Evolutionary conservation across 2,888 invertebrate genomes (phyloP), one percentile per base, ranked within the genome.

Genomic region (Isoperla grammatica): DNA sequence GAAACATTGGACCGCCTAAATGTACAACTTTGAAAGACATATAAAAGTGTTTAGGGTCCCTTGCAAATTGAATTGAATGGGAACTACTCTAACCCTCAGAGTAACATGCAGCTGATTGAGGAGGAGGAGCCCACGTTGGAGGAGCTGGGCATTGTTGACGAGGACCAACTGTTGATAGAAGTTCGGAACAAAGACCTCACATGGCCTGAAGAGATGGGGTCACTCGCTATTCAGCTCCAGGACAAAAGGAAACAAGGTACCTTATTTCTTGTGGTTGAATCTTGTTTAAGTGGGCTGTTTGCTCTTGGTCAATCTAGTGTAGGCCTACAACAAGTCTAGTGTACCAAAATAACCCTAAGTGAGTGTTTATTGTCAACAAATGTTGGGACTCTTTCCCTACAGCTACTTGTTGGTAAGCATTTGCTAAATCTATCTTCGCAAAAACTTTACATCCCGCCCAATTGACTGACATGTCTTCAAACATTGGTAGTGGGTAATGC

Each of bases 191-290:
- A 87, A 68, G 93, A 95, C 75, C 81, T 92, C 67, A 94, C 94
- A 0, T 95, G 95, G 95, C 95, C 95, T 0, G 94, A 95, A 75
- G 95, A 94, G 76, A 81, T 94, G 69, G 87, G 88, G 1, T 81
- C 84, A 71, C 78, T 77, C 13, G 77, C 72, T 6, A 48, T 19
- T 35, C 60, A 60, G n/a, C 40, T 60, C 43, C 64, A 64, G 59
- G 64, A 71, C 60, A 73, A 73, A 61, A 73, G 73, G 62, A 73
- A 73, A 63, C 72, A 73, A 68, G 71, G 75, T 75, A 63, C 55
- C 67, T 9, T n/a, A n/a, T n/a, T n/a, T n/a, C n/a, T n/a, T n/a
- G n/a, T n/a, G n/a, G n/a, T n/a, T n/a, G n/a, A n/a, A n/a, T n/a
- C n/a, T n/a, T n/a, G n/a, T n/a, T n/a, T n/a, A n/a, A n/a, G n/a